These are phyloP conservation scores for Chrysomela aeneicollis DNA, from an alignment of 2,888 invertebrate species.

Conservation along the genomic window DNA sequence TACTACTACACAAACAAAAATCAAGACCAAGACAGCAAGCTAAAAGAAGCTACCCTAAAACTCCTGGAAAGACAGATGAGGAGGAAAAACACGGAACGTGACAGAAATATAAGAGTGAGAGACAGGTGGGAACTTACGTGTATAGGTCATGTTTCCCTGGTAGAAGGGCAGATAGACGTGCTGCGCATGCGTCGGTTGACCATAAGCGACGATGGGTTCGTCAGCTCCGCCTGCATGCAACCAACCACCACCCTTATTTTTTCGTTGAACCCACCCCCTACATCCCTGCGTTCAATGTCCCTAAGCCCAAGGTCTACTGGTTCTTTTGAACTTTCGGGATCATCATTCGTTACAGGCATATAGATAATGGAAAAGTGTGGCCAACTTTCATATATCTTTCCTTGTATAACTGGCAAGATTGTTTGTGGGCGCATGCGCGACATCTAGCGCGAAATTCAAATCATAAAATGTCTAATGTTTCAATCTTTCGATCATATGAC, in stretches of 20 bases:
- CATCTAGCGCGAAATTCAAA: too few relatives aligned
- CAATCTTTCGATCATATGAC: too few relatives aligned
- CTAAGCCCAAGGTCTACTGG: too few relatives aligned
- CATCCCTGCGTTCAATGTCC: conserved; percentile 33
- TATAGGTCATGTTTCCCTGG: conserved; percentile 81
- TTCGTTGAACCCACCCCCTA: too few relatives aligned
- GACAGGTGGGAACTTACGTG: conserved; percentile 71
- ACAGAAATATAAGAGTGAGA: conserved; percentile 7
- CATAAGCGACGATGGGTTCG: conserved; percentile 63
- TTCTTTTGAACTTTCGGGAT: too few relatives aligned
- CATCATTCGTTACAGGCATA: too few relatives aligned
- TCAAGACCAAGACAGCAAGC: conserved; percentile 27
- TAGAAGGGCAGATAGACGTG: conserved; percentile 85
- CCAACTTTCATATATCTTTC: too few relatives aligned
- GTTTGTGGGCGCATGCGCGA: too few relatives aligned
- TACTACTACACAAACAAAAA: background rate
- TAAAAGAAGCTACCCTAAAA: conserved; percentile 30
- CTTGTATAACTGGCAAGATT: too few relatives aligned
- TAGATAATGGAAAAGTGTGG: too few relatives aligned
- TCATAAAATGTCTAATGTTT: too few relatives aligned
- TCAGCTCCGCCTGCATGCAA: conserved; percentile 61
- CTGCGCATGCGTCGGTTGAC: conserved; percentile 79
- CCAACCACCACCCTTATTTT: conserved; percentile 53
- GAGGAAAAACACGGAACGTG: conserved; percentile 19
- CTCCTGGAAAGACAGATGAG: background rate